phyloP scores from a whole-genome alignment of 2,888 invertebrate genomes.

The Cataglyphis albicans region DNA sequence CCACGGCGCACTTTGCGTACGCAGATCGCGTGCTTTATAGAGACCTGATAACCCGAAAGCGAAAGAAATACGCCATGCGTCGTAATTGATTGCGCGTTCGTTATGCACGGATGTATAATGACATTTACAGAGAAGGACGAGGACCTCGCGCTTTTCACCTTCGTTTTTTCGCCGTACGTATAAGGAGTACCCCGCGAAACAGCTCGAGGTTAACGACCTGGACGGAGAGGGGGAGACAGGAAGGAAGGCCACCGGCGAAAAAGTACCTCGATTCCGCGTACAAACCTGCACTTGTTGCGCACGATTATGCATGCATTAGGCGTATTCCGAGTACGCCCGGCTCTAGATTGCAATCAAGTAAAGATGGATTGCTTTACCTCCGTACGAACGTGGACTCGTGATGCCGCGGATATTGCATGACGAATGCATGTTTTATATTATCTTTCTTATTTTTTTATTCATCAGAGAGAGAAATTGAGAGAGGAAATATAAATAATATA shows the following conservation, averaged over 20 bases:
- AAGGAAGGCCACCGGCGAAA: conserved; percentile 66
- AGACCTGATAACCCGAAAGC: conserved; percentile 44
- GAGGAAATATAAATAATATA: neutral
- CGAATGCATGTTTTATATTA: neutral
- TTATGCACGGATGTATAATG: conserved; percentile 64
- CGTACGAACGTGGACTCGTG: conserved; percentile 6
- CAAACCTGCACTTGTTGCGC: conserved; percentile 36
- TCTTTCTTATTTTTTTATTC: neutral
- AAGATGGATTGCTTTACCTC: conserved; percentile 35
- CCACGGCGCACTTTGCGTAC: conserved; percentile 11
- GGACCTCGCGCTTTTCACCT: conserved; percentile 12
- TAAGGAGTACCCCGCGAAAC: conserved; percentile 68
- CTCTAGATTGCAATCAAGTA: conserved; percentile 45
- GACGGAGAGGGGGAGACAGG: conserved; percentile 50
- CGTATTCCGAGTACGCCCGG: conserved; percentile 15
- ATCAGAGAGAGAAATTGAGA: neutral
- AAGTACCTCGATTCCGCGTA: conserved; percentile 61
- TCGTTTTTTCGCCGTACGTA: conserved; percentile 52
- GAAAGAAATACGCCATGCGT: conserved; percentile 51
- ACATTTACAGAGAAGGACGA: conserved; percentile 34
- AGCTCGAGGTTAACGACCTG: conserved; percentile 75
- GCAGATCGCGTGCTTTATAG: conserved; percentile 32
- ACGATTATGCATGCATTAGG: conserved; percentile 55
- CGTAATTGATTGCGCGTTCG: conserved; percentile 68
- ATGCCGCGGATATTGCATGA: neutral